Base-by-base conservation (phyloP, 2,797 vertebrate species). In the Hybognathus amarus region DNA sequence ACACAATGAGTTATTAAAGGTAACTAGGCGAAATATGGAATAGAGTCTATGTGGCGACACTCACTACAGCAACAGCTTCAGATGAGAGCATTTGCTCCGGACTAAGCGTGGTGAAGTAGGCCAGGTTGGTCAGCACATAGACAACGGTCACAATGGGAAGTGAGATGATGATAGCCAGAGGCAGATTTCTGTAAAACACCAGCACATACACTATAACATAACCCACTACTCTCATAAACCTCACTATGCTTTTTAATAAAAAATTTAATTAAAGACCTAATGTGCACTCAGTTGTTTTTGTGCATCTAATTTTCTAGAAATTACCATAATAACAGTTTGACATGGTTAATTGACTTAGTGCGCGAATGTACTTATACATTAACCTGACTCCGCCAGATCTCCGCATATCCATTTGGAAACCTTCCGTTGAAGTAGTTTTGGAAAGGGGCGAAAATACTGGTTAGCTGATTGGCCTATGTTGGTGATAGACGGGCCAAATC, bases 151-250 rank as follows among this genome's bases (percentile, higher is more conserved):
- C 98, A 0, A 99, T 96, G 75, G 98, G 98, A 70, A 99, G 91
- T 0, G 98, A 99, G 91, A 99, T 99, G 91, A 99, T 99, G 93
- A 99, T 99, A 87, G 98, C 98, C 47, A 96, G 94, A 1, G 98
- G 98, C 85, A 99, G 95, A 92, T 99, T 99, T 89, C 98, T 99
- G 87, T 24, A 87, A 68, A 24, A 69, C 11, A 38, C 27, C 68
- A 52, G 56, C 27, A 83, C 77, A 83, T 40, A 82, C 10, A 80
- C 54, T 54, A 73, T 78, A 63, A 77, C 87, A 79, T 75, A 81
- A 52, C 18, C 66, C 33, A 82, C 27, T 56, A 30, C 24, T 30
- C 38, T 22, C 24, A 40, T 42, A 54, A 75, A n/a, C 20, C 5
- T 47, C 10, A 70, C 38, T n/a, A n/a, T 45, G 70, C 9, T 42